These are phyloP conservation scores for Yponomeuta plumbellus DNA, from an alignment of 2,888 invertebrate species.

Conservation along the genomic window DNA sequence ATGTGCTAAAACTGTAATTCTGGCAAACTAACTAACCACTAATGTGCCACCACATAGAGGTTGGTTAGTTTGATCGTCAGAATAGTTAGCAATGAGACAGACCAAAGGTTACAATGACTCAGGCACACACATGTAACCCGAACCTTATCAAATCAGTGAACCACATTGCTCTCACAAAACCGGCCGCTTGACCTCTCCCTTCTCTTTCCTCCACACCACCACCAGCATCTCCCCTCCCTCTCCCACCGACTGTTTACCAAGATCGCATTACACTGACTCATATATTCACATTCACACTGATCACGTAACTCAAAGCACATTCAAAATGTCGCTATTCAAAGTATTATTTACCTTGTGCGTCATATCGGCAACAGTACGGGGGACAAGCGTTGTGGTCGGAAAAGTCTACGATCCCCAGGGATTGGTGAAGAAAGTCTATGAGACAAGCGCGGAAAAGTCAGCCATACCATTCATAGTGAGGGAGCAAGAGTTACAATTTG, in stretches of 20 bases:
- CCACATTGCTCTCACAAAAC: conserved; percentile 22
- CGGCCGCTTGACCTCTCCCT: conserved; percentile 11
- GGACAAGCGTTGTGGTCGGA: conserved; percentile 51
- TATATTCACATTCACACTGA: not conserved
- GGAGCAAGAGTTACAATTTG: conserved; percentile 46
- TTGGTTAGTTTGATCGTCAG: no score
- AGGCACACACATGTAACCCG: conserved; percentile 16
- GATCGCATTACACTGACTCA: not conserved
- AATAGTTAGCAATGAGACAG: no score
- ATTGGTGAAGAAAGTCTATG: conserved; percentile 44
- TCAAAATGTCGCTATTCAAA: conserved; percentile 26
- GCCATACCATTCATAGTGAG: conserved; percentile 48
- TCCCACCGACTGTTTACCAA: conserved; percentile 13
- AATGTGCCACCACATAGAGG: no score
- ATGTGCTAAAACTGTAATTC: no score
- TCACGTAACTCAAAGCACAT: not conserved
- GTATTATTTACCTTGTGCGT: conserved; percentile 34
- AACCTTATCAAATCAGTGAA: conserved; percentile 8
- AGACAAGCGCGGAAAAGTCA: conserved; percentile 35
- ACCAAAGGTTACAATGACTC: not conserved
- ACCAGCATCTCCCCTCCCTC: conserved; percentile 17
- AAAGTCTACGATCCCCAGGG: conserved; percentile 46
- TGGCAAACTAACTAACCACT: no score
- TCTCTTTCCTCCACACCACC: conserved; percentile 2
- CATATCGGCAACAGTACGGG: conserved; percentile 31